A percentile compares a stretch with the other conserved stretches of the same genome.
Conservation (phyloP, 2,797 vertebrate genomes). For the Danio choprae region DNA sequence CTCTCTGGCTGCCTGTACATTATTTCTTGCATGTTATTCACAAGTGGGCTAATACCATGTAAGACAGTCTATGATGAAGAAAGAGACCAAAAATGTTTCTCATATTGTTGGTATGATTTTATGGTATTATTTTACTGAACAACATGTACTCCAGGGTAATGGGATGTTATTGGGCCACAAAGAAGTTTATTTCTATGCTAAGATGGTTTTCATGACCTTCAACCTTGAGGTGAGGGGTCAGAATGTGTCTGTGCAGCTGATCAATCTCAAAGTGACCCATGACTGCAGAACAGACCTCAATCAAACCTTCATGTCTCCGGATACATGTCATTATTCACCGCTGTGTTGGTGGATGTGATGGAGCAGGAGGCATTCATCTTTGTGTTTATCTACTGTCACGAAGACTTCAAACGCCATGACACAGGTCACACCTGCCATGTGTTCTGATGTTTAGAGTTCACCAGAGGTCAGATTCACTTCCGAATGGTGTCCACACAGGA, state of each 20-base stretch:
- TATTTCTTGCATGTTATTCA: no score
- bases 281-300: constrained; percentile 19
- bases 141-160: background rate
- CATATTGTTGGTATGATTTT: no score
- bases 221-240: background rate
- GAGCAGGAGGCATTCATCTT: constrained; percentile 4
- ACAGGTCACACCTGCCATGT: constrained; percentile 25
- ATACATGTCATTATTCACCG: background rate
- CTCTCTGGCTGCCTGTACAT: no score
- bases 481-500: background rate
- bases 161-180: background rate
- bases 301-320: background rate
- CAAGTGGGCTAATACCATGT: no score
- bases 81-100: no score
- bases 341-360: background rate
- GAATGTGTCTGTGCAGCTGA: constrained; percentile 2
- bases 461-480: constrained; percentile 17
- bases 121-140: no score
- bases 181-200: background rate
- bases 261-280: constrained; percentile 17
- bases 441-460: constrained; percentile 10
- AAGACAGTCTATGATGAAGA: no score
- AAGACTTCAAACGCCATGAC: constrained; percentile 30
- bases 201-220: constrained; percentile 1
- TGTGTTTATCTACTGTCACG: constrained; percentile 35